Conservation (phyloP, 2,888 invertebrate genomes). For the Gandaritis pyraliata region DNA sequence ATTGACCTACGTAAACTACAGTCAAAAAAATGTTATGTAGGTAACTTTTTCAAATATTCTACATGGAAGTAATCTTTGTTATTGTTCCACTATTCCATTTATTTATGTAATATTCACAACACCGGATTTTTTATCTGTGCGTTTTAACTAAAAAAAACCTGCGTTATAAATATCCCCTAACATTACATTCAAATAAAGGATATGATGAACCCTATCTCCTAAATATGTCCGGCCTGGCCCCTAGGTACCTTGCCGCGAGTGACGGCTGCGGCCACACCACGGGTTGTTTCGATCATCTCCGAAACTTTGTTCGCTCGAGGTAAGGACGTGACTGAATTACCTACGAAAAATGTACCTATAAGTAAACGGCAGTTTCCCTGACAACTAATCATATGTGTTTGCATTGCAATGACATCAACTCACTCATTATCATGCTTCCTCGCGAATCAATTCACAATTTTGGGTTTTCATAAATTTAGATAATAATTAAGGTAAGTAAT, state of each 20-base stretch:
- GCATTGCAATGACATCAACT: constrained; percentile 22
- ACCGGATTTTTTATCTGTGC: too few species aligned
- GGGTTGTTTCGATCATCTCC: constrained; percentile 78
- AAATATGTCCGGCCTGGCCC: constrained; percentile 72
- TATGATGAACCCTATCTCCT: constrained; percentile 22
- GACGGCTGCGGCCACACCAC: constrained; percentile 77
- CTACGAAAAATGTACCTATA: constrained; percentile 31
- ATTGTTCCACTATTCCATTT: too few species aligned
- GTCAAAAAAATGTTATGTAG: too few species aligned
- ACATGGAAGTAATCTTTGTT: too few species aligned
- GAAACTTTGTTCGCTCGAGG: constrained; percentile 79
- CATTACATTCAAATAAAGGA: neutral
- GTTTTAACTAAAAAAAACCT: too few species aligned
- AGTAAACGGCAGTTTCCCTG: constrained; percentile 20
- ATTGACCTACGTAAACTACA: constrained; percentile 2
- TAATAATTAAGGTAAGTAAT: too few species aligned
- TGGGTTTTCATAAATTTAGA: neutral
- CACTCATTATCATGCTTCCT: constrained; percentile 30
- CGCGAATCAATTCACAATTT: constrained; percentile 14
- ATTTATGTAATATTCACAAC: too few species aligned
- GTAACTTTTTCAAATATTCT: too few species aligned
- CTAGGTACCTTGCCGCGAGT: constrained; percentile 78
- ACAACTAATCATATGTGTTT: constrained; percentile 13
- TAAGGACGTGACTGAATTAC: constrained; percentile 63
- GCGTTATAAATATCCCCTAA: neutral